Conservation (phyloP, 1,140 invertebrate genomes). For the Leptonema lineaticorne region DNA sequence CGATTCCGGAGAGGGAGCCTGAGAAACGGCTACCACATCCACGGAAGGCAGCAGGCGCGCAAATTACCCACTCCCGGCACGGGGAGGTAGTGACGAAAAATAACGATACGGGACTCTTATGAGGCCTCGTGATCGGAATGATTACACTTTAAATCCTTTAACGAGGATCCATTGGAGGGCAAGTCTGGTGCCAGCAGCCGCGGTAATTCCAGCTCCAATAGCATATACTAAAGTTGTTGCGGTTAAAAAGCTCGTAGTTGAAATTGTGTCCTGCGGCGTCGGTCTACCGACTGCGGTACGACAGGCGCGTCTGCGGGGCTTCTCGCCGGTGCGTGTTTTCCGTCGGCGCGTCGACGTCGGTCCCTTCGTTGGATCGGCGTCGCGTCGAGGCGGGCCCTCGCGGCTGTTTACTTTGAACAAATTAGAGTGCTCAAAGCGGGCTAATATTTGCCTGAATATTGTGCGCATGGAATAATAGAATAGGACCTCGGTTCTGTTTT, state of each 20-base stretch:
- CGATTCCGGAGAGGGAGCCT: conserved; percentile 62
- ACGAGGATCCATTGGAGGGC: conserved; percentile 86
- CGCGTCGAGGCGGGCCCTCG: no score
- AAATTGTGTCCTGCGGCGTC: conserved; percentile 58
- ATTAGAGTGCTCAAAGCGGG: no score
- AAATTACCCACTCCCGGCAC: conserved; percentile 83
- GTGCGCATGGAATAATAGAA: no score
- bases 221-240: conserved; percentile 87
- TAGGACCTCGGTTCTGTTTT: no score
- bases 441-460: no score
- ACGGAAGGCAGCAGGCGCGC: conserved; percentile 88
- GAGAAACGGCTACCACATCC: conserved; percentile 80
- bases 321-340: no score
- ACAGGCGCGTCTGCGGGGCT: no score
- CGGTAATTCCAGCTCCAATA: conserved; percentile 91
- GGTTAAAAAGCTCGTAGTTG: conserved; percentile 76
- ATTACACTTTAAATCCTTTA: conserved; percentile 87
- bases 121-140: conserved; percentile 84
- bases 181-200: conserved; percentile 90
- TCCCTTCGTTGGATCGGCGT: no score
- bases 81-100: conserved; percentile 84
- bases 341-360: no score
- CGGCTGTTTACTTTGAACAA: no score
- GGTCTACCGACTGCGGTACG: conserved; percentile 55
- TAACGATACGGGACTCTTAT: conserved; percentile 78